These are phyloP conservation scores for Arenaria interpres DNA, from an alignment of 2,113 vertebrate species.

Conservation along the genomic window DNA sequence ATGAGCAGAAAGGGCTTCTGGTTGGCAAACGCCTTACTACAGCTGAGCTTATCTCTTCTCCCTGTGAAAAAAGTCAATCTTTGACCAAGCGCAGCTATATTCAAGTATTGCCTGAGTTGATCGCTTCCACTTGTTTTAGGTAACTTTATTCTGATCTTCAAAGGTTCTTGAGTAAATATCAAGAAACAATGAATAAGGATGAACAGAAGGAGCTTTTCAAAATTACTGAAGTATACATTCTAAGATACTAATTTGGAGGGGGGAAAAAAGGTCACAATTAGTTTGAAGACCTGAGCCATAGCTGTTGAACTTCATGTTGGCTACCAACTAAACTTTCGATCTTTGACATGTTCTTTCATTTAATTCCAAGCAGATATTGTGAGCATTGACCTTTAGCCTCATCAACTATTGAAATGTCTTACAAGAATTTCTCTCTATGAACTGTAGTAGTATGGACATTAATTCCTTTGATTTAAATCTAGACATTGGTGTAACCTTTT, in stretches of 20 bases:
- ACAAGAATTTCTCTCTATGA: background rate
- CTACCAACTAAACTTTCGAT: background rate
- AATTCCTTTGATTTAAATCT: slow-evolving; percentile 48
- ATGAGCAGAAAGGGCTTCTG: background rate
- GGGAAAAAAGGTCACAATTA: background rate
- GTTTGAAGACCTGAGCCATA: background rate
- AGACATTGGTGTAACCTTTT: slow-evolving; percentile 29
- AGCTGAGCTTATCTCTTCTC: background rate
- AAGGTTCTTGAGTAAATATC: background rate
- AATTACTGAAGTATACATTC: background rate
- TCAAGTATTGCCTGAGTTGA: background rate
- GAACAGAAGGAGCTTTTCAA: background rate
- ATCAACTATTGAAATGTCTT: background rate
- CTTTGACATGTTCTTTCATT: background rate
- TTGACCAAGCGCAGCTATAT: background rate
- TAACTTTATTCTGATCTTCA: background rate
- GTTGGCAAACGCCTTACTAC: background rate
- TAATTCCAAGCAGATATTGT: background rate
- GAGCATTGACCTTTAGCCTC: slow-evolving; percentile 34
- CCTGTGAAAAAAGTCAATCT: background rate
- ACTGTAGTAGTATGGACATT: background rate
- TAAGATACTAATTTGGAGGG: background rate
- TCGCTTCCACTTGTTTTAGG: background rate
- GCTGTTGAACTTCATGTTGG: background rate
- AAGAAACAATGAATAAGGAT: background rate